Conservation (phyloP, 2,113 vertebrate species). For the Hippoglossus stenolepis region DNA sequence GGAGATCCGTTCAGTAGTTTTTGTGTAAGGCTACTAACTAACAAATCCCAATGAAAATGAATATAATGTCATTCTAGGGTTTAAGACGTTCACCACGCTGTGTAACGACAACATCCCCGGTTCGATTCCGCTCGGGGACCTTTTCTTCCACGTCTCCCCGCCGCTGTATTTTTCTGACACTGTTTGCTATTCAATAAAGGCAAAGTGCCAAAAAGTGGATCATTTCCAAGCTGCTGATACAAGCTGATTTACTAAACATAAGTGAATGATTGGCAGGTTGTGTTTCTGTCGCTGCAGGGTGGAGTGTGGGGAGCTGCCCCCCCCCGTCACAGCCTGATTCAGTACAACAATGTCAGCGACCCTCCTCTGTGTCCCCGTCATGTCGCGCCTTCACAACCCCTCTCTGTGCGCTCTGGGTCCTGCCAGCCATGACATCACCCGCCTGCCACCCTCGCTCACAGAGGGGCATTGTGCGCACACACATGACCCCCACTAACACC, state of each 20-base stretch:
- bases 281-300: conserved; percentile 23
- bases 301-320: neutral
- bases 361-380: conserved; percentile 51
- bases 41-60: neutral
- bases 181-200: neutral
- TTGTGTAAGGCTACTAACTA: no score
- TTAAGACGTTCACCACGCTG: no score
- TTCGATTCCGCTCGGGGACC: neutral
- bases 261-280: conserved; percentile 41
- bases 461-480: conserved; percentile 42
- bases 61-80: neutral
- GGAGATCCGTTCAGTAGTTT: no score
- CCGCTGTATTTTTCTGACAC: neutral
- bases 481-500: conserved; percentile 16
- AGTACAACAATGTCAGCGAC: conserved; percentile 54
- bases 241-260: conserved; percentile 2
- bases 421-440: conserved; percentile 72
- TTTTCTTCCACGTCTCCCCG: neutral
- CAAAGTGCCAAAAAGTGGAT: neutral
- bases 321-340: conserved; percentile 47
- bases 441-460: conserved; percentile 50
- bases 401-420: conserved; percentile 38
- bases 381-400: conserved; percentile 56
- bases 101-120: neutral
- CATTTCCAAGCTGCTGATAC: neutral